Conservation (phyloP, 1,140 invertebrate species). For the Cotesia glomerata region DNA sequence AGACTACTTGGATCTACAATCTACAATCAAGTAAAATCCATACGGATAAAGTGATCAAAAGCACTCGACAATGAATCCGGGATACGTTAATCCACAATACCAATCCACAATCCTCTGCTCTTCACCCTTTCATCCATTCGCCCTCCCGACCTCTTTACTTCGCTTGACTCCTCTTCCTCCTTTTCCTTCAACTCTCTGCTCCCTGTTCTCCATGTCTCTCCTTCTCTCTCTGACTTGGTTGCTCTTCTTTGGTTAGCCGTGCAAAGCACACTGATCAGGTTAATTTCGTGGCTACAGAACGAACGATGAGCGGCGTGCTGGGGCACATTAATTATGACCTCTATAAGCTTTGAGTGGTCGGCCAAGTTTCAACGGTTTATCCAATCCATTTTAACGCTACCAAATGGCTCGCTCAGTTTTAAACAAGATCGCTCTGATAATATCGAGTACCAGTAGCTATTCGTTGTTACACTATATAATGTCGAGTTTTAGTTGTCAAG, state of each 20-base stretch:
- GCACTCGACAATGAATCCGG: conserved; percentile 16
- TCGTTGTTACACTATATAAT: too few species aligned
- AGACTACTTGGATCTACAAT: too few species aligned
- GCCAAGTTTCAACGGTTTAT: conserved; percentile 8
- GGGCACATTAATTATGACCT: conserved; percentile 14
- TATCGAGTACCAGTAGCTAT: too few species aligned
- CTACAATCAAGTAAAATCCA: neutral
- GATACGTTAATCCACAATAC: conserved; percentile 4
- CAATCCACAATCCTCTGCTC: conserved; percentile 5
- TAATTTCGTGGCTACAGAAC: conserved; percentile 14
- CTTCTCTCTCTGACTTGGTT: neutral
- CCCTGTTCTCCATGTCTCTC: neutral
- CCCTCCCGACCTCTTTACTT: neutral
- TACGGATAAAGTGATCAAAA: conserved; percentile 8
- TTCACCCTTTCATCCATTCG: neutral
- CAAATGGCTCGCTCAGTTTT: neutral
- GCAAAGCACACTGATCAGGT: conserved; percentile 10
- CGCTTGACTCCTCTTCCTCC: too few species aligned
- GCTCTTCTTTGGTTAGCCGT: conserved; percentile 1
- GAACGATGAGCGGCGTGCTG: conserved; percentile 3
- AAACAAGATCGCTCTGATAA: neutral
- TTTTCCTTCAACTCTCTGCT: neutral
- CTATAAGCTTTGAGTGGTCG: conserved; percentile 8
- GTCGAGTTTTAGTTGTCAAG: too few species aligned
- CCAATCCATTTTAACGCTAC: neutral